A percentile compares a stretch with the other conserved stretches of the same genome.
These are phyloP conservation scores for Melieria omissa DNA, from an alignment of 2,888 invertebrate species.

Conservation along the genomic window DNA sequence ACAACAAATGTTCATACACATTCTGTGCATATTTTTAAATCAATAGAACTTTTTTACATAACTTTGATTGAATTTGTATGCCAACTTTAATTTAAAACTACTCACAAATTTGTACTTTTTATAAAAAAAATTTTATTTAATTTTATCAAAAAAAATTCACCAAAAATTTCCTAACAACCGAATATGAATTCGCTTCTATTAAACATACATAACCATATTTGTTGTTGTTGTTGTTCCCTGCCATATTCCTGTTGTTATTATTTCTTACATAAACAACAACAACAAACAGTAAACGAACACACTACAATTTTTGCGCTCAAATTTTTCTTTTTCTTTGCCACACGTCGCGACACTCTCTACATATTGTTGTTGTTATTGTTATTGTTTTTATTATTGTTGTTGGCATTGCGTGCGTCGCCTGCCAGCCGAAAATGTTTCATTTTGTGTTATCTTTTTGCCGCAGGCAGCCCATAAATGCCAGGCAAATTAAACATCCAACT, in stretches of 20 bases:
- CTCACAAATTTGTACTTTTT: too few species aligned
- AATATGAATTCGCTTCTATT: background rate
- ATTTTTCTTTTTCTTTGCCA: background rate
- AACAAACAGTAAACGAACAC: too few species aligned
- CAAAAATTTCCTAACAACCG: background rate
- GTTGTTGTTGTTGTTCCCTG: too few species aligned
- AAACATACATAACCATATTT: too few species aligned
- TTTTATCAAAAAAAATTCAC: background rate
- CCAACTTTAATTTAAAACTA: too few species aligned
- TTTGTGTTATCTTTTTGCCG: slow-evolving; percentile 54
- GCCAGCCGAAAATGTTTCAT: slow-evolving; percentile 14
- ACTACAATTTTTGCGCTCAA: background rate
- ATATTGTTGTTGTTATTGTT: background rate
- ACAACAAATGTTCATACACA: background rate
- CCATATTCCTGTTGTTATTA: too few species aligned
- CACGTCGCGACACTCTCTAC: too few species aligned
- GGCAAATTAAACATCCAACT: slow-evolving; percentile 63
- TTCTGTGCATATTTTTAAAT: background rate
- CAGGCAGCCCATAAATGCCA: slow-evolving; percentile 61
- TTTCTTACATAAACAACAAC: too few species aligned
- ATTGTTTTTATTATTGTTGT: background rate
- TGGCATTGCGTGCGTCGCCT: background rate
- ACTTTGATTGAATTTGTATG: too few species aligned
- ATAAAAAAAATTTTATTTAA: background rate
- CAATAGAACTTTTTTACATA: too few species aligned